Conservation (phyloP, 2,888 invertebrate species). For the Drosophila siamana region DNA sequence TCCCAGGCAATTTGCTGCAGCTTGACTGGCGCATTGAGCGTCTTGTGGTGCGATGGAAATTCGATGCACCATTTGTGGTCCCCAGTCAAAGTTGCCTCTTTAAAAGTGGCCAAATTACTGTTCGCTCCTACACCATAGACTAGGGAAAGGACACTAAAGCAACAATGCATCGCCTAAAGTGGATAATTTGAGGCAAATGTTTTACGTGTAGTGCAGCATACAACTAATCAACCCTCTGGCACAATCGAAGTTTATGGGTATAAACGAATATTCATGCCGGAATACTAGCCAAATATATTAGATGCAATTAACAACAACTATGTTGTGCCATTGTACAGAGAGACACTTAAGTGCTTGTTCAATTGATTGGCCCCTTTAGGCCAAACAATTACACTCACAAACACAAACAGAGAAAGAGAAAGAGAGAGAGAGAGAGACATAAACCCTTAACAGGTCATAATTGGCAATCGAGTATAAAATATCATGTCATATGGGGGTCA, state of each 20-base stretch:
- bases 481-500: conserved; percentile 65
- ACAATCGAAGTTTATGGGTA: neutral
- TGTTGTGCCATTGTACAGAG: conserved; percentile 16
- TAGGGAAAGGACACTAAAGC: neutral
- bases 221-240: neutral
- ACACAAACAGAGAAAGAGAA: conserved; percentile 10
- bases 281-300: conserved; percentile 14
- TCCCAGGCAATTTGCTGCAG: neutral
- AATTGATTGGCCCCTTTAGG: conserved; percentile 45
- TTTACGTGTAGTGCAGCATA: neutral
- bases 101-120: neutral
- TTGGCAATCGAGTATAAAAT: conserved; percentile 74
- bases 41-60: neutral
- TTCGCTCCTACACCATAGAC: neutral
- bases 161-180: neutral
- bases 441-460: conserved; percentile 74
- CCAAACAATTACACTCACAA: conserved; percentile 49
- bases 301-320: conserved; percentile 38
- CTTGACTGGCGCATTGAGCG: neutral
- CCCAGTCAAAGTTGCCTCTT: neutral
- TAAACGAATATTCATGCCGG: neutral
- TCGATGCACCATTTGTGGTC: neutral
- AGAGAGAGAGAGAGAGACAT: conserved; percentile 38
- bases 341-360: conserved; percentile 44
- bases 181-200: neutral